Conservation (phyloP, 1,140 invertebrate species). For the Radopholus similis region DNA sequence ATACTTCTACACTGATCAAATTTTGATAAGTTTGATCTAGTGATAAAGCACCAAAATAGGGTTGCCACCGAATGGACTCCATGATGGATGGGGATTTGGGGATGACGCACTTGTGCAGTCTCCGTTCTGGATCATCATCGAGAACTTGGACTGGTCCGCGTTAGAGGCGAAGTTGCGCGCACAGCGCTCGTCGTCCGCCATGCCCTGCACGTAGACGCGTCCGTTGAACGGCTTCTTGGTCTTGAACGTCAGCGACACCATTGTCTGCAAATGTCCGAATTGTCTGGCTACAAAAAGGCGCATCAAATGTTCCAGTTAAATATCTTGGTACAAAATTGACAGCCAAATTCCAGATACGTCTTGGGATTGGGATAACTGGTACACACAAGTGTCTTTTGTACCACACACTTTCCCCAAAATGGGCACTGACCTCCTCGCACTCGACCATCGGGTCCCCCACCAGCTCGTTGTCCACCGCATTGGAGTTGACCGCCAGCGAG, state of each 20-base stretch:
- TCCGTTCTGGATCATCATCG: conserved; percentile 56
- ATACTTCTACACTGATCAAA: not conserved
- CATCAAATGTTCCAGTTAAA: too few species aligned
- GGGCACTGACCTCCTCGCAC: too few species aligned
- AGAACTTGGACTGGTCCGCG: conserved; percentile 51
- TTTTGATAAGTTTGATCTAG: too few species aligned
- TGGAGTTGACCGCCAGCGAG: not conserved
- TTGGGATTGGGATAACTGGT: too few species aligned
- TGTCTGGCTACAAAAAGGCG: too few species aligned
- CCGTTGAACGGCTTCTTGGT: conserved; percentile 58
- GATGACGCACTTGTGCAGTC: conserved; percentile 48
- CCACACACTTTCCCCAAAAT: conserved; percentile 1
- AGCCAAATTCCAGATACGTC: too few species aligned
- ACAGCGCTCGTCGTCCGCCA: conserved; percentile 47
- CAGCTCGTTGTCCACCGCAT: conserved; percentile 49
- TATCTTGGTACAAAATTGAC: too few species aligned
- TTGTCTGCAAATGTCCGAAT: too few species aligned
- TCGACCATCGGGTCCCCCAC: conserved; percentile 46
- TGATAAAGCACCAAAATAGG: too few species aligned
- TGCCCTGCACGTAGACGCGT: conserved; percentile 48
- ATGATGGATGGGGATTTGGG: too few species aligned
- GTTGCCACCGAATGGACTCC: too few species aligned
- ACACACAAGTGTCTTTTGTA: conserved; percentile 3
- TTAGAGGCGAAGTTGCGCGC: conserved; percentile 54
- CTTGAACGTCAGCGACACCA: conserved; percentile 54